Evolutionary conservation across 2,888 invertebrate genomes (phyloP).

Genomic region (Macrostomum cliftonense): DNA sequence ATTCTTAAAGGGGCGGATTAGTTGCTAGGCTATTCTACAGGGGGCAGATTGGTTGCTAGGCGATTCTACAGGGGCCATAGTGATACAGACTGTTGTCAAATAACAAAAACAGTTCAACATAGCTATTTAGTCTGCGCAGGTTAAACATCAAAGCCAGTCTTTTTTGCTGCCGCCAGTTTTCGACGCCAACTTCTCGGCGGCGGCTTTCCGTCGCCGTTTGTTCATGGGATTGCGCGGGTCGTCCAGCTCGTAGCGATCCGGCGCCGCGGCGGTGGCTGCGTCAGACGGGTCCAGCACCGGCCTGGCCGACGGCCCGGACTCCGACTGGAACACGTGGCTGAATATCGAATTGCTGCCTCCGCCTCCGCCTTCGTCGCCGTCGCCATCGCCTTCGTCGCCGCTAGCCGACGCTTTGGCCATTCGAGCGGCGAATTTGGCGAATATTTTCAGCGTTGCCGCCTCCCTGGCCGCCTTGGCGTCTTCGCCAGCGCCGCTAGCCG

Average conservation of each 20-base stretch:
- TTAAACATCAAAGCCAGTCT: too few relatives aligned
- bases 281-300: slow-evolving; percentile 45
- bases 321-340: slow-evolving; percentile 8
- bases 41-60: too few relatives aligned
- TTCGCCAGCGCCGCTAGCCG: slow-evolving; percentile 36
- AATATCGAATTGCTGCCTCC: neutral
- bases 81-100: too few relatives aligned
- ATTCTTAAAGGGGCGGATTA: too few relatives aligned
- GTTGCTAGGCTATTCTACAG: too few relatives aligned
- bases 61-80: too few relatives aligned
- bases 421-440: slow-evolving; percentile 24
- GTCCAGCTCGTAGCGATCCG: slow-evolving; percentile 82
- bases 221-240: slow-evolving; percentile 87
- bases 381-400: slow-evolving; percentile 20
- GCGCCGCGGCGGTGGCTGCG: slow-evolving; percentile 74
- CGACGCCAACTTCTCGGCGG: too few relatives aligned
- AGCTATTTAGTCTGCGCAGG: too few relatives aligned
- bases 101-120: too few relatives aligned
- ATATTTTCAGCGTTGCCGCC: slow-evolving; percentile 36
- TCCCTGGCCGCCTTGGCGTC: slow-evolving; percentile 49
- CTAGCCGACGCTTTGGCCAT: slow-evolving; percentile 24
- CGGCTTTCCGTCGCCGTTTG: slow-evolving; percentile 58
- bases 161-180: too few relatives aligned
- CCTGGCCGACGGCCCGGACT: neutral
- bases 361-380: too few relatives aligned